These are phyloP conservation scores for Phaetusa simplex DNA, from an alignment of 2,113 vertebrate genomes.

Conservation along the genomic window DNA sequence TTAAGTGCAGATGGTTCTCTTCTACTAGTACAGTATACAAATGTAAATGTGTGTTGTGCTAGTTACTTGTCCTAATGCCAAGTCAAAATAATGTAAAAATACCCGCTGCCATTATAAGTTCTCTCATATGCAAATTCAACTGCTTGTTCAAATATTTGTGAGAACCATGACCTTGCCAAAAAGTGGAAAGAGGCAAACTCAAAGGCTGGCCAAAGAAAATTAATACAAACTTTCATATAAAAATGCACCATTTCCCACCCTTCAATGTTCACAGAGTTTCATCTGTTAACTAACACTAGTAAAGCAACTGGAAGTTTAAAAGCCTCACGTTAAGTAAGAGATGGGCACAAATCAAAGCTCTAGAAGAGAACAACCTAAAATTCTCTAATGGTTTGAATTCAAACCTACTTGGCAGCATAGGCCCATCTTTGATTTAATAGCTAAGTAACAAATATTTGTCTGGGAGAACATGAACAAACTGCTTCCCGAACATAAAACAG, in stretches of 20 bases:
- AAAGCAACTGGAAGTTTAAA: background rate
- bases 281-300: background rate
- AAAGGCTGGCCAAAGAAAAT: slow-evolving; percentile 1
- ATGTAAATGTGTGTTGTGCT: background rate
- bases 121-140: background rate
- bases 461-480: slow-evolving; percentile 44
- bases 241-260: background rate
- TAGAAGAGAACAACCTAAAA: slow-evolving; percentile 1
- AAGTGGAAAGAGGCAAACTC: background rate
- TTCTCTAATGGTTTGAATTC: slow-evolving; percentile 8
- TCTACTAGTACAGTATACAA: background rate
- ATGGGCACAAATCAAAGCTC: slow-evolving; percentile 17
- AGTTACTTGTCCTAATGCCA: background rate
- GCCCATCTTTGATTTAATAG: slow-evolving; percentile 1
- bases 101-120: background rate
- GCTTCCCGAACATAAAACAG: slow-evolving; percentile 44
- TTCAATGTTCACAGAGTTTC: background rate
- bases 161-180: background rate
- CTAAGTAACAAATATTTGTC: slow-evolving; percentile 48
- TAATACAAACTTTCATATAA: background rate
- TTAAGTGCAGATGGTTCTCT: background rate
- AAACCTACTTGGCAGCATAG: slow-evolving; percentile 21
- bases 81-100: background rate
- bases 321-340: background rate
- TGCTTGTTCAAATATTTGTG: background rate